A percentile compares a stretch with the other conserved stretches of the same genome.
These are phyloP conservation scores for Drosophila niveifrons DNA, from an alignment of 2,888 invertebrate species.

Conservation along the genomic window DNA sequence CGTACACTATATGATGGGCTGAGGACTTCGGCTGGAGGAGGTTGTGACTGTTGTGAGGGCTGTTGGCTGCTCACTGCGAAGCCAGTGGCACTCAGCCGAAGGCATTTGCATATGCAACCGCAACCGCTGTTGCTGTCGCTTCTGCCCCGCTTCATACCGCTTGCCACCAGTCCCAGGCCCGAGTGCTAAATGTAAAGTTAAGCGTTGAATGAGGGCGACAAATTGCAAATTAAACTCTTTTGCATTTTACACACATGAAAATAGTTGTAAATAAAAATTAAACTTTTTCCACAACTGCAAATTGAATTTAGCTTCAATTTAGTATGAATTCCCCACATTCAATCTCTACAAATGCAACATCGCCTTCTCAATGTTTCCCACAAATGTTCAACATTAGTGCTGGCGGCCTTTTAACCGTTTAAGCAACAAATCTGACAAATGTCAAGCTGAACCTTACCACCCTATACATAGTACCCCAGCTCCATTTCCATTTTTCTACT, in stretches of 20 bases:
- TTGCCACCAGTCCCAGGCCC: neutral
- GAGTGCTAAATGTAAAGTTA: conserved; percentile 68
- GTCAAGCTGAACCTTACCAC: conserved; percentile 27
- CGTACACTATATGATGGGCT: neutral
- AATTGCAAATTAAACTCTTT: conserved; percentile 82
- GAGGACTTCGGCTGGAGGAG: neutral
- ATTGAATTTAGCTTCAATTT: conserved; percentile 70
- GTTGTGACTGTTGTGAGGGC: neutral
- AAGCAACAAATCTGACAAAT: conserved; percentile 59
- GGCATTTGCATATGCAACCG: conserved; percentile 76
- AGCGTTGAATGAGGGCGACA: conserved; percentile 80
- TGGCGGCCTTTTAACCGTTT: conserved; percentile 57
- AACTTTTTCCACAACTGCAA: conserved; percentile 63
- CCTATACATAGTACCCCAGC: neutral
- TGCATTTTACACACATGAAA: conserved; percentile 73
- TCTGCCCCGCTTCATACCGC: neutral
- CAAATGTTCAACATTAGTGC: conserved; percentile 45
- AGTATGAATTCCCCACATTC: neutral
- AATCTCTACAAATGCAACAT: neutral
- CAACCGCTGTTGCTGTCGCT: conserved; percentile 37
- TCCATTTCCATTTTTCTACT: neutral
- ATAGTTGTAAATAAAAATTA: conserved; percentile 78
- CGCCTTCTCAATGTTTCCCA: neutral
- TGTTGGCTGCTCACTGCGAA: neutral
- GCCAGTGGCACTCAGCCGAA: conserved; percentile 42